Evolutionary conservation across 2,797 vertebrate species (phyloP).

Genomic region (Prionace glauca): DNA sequence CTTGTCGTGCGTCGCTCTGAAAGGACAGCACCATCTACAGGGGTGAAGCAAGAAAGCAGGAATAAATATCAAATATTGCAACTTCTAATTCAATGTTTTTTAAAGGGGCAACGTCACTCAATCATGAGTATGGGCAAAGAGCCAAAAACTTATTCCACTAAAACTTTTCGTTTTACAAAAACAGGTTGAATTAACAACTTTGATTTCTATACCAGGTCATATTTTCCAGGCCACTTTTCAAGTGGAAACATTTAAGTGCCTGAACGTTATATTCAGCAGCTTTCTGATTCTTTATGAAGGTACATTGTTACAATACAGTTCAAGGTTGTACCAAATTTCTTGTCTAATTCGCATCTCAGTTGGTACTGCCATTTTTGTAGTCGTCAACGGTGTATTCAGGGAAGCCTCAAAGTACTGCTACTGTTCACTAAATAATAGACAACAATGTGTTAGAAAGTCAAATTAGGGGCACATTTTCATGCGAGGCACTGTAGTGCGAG

Average conservation of each 20-base stretch:
- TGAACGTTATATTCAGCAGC: not conserved
- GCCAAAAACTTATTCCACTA: not conserved
- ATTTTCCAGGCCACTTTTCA: not conserved
- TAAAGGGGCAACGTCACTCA: not conserved
- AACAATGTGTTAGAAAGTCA: not conserved
- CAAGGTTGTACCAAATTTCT: not conserved
- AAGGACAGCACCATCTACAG: slow-evolving; percentile 33
- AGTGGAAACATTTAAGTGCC: not conserved
- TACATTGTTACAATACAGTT: not conserved
- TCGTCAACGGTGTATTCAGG: not conserved
- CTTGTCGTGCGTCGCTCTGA: slow-evolving; percentile 9
- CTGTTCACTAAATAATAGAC: not conserved
- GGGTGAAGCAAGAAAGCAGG: slow-evolving; percentile 20
- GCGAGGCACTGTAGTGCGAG: not conserved
- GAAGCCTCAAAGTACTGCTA: not conserved
- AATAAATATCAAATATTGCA: not conserved
- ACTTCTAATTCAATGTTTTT: not conserved
- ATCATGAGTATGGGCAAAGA: not conserved
- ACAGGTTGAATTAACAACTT: not conserved
- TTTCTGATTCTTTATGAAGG: not conserved
- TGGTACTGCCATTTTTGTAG: not conserved
- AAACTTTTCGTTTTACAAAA: not conserved
- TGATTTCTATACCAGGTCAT: not conserved
- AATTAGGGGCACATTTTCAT: not conserved
- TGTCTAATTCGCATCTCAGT: not conserved